These are phyloP conservation scores for Hypercompe scribonia DNA, from an alignment of 2,888 invertebrate species.

Conservation along the genomic window DNA sequence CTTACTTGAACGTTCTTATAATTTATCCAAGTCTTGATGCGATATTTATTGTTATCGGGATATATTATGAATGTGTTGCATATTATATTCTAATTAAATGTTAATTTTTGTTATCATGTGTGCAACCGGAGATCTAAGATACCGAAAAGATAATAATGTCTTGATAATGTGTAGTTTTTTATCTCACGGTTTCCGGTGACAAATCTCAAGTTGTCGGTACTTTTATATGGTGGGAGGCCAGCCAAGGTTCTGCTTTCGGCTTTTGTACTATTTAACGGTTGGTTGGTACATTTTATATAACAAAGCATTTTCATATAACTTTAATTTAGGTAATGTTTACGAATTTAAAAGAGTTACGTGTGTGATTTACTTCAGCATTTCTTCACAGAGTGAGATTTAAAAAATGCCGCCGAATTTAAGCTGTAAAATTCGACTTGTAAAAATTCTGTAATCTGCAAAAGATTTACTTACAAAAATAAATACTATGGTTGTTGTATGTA, in stretches of 20 bases:
- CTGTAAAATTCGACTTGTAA: too few species aligned
- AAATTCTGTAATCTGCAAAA: too few species aligned
- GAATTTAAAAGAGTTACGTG: too few species aligned
- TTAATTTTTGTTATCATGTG: neutral
- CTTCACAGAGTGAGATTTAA: too few species aligned
- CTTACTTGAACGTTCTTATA: constrained; percentile 46
- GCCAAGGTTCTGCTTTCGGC: constrained; percentile 22
- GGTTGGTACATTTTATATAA: neutral
- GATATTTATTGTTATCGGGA: neutral
- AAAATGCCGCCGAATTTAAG: too few species aligned
- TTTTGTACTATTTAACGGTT: neutral
- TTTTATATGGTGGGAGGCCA: constrained; percentile 20
- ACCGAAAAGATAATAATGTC: constrained; percentile 11
- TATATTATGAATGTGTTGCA: neutral
- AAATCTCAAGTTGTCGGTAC: constrained; percentile 9
- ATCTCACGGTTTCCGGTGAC: constrained; percentile 19
- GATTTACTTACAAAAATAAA: too few species aligned
- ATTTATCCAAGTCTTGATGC: constrained; percentile 21
- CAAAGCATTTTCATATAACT: too few species aligned
- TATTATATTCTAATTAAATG: neutral
- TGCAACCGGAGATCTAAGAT: neutral
- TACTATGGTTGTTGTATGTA: too few species aligned
- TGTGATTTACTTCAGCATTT: too few species aligned
- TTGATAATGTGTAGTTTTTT: constrained; percentile 4
- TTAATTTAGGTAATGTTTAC: too few species aligned